phyloP scores from a whole-genome alignment of 1,140 invertebrate genomes.

The Megathymus violae region DNA sequence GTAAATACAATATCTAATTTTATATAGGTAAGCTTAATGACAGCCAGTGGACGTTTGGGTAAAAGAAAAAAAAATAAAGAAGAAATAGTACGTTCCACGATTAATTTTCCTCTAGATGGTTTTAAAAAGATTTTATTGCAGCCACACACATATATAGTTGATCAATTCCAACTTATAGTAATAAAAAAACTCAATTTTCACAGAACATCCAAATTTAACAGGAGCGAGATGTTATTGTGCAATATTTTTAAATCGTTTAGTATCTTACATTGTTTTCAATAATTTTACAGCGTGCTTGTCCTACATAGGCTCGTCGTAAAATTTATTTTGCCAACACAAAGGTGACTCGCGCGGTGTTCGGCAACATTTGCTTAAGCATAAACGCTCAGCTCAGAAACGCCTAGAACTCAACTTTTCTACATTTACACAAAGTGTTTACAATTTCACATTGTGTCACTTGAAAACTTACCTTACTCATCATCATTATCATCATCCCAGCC shows the following conservation, averaged over 20 bases:
- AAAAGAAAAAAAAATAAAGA: no score
- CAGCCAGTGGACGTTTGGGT: no score
- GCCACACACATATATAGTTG: no score
- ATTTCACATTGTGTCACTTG: constrained; percentile 13
- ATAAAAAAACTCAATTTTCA: no score
- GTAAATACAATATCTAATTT: no score
- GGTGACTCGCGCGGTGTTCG: constrained; percentile 48
- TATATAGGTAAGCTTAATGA: no score
- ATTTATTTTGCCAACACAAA: constrained; percentile 62
- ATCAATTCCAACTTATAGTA: no score
- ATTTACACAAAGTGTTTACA: constrained; percentile 20
- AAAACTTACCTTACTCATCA: not conserved
- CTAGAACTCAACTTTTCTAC: constrained; percentile 32
- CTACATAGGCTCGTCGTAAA: constrained; percentile 67
- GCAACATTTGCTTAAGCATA: constrained; percentile 41
- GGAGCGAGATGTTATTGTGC: constrained; percentile 1
- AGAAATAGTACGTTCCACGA: no score
- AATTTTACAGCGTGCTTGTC: constrained; percentile 61
- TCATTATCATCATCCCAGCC: no score
- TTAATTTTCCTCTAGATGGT: no score
- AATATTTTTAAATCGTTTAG: constrained; percentile 38
- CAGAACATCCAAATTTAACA: no score
- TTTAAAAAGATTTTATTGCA: no score
- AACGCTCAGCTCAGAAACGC: constrained; percentile 21
- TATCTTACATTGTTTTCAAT: constrained; percentile 56